phyloP scores from a whole-genome alignment of 2,797 vertebrate genomes.

The Mastacembelus armatus region DNA sequence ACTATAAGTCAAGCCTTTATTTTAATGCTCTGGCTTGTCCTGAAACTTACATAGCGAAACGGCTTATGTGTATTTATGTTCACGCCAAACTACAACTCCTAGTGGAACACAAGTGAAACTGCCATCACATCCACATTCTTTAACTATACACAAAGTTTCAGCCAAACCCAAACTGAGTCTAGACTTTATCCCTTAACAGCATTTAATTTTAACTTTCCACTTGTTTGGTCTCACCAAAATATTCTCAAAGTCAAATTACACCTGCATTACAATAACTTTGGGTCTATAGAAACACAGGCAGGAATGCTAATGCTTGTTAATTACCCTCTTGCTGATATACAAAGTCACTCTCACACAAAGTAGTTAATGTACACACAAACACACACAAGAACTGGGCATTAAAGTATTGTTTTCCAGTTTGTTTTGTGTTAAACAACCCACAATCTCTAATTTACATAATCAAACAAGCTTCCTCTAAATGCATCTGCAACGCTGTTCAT shows the following conservation, averaged over 20 bases:
- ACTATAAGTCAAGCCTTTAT: too few species aligned
- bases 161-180: not conserved
- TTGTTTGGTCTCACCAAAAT: slow-evolving; percentile 13
- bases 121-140: too few species aligned
- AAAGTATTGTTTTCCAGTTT: slow-evolving; percentile 30
- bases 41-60: too few species aligned
- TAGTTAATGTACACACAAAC: not conserved
- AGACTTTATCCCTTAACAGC: not conserved
- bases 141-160: not conserved
- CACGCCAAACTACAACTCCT: too few species aligned
- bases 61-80: too few species aligned
- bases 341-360: slow-evolving; percentile 6
- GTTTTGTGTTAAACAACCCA: slow-evolving; percentile 25
- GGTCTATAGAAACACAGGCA: slow-evolving; percentile 17
- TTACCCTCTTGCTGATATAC: slow-evolving; percentile 39
- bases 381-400: slow-evolving; percentile 4
- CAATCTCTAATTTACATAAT: slow-evolving; percentile 44
- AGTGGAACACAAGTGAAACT: too few species aligned
- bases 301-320: slow-evolving; percentile 21
- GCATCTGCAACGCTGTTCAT: slow-evolving; percentile 45
- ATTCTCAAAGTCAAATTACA: slow-evolving; percentile 36
- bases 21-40: too few species aligned
- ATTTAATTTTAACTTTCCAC: not conserved
- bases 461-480: slow-evolving; percentile 51
- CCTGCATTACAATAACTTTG: slow-evolving; percentile 7